These are phyloP conservation scores for Brachionus asplanchnoidis DNA, from an alignment of 1,140 invertebrate species.

Conservation along the genomic window DNA sequence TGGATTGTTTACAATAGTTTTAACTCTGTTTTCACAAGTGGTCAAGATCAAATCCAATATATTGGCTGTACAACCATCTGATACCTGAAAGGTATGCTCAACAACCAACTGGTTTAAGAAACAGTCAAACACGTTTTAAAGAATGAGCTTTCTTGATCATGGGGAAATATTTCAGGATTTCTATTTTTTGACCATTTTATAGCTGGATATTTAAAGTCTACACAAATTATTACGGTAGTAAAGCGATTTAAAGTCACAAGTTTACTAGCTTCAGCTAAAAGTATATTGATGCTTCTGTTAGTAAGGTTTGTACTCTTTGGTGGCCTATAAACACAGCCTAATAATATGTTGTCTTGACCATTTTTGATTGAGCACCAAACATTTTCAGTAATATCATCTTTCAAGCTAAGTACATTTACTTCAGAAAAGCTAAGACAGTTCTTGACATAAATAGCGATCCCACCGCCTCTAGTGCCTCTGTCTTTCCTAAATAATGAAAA, in stretches of 20 bases:
- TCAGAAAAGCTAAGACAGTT: too few relatives aligned
- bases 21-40: neutral
- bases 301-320: neutral
- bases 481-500: too few relatives aligned
- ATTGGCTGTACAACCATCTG: neutral
- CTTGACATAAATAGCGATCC: too few relatives aligned
- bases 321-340: neutral
- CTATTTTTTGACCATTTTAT: neutral
- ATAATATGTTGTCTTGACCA: neutral
- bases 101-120: neutral
- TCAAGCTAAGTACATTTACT: neutral
- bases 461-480: too few relatives aligned
- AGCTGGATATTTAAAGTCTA: neutral
- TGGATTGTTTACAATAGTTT: neutral
- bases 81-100: neutral
- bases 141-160: neutral
- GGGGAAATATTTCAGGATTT: neutral
- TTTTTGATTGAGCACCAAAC: neutral
- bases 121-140: neutral
- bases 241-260: neutral
- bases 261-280: neutral
- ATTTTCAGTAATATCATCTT: neutral
- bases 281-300: neutral
- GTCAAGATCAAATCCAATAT: neutral
- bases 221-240: neutral